Conservation (phyloP, 2,888 invertebrate genomes). For the Oxycera nigricornis region DNA sequence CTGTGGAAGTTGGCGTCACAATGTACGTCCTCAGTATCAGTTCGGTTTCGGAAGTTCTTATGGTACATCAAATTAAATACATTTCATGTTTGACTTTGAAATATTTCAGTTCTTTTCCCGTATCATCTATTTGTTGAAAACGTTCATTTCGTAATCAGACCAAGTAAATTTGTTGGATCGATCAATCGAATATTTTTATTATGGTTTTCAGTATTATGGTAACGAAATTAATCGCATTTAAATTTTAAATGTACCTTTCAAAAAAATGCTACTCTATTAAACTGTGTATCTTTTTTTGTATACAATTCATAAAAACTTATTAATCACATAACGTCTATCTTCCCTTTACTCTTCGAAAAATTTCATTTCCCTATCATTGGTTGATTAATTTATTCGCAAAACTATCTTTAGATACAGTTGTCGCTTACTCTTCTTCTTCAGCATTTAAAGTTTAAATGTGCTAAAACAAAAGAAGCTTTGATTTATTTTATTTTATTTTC, state of each 20-base stretch:
- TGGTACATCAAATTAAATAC: conserved; percentile 72
- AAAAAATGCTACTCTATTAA: background rate
- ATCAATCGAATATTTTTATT: conserved; percentile 20
- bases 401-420: conserved; percentile 2
- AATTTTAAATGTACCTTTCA: conserved; percentile 45
- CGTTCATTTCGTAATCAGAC: conserved; percentile 12
- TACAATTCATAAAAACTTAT: conserved; percentile 13
- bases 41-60: conserved; percentile 97
- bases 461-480: conserved; percentile 19
- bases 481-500: conserved; percentile 6
- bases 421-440: conserved; percentile 29
- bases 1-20: conserved; percentile 97
- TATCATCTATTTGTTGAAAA: background rate
- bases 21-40: conserved; percentile 98
- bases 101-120: background rate
- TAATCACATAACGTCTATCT: background rate
- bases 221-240: conserved; percentile 43
- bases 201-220: conserved; percentile 12
- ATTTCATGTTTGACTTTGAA: conserved; percentile 45
- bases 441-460: conserved; percentile 47
- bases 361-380: background rate
- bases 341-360: conserved; percentile 15
- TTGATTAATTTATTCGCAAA: background rate
- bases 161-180: conserved; percentile 41
- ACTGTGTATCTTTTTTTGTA: no score